phyloP scores from a whole-genome alignment of 30 jellyfish, hydroid and myxozoan species.

The Chrysaora quinquecirrha region DNA sequence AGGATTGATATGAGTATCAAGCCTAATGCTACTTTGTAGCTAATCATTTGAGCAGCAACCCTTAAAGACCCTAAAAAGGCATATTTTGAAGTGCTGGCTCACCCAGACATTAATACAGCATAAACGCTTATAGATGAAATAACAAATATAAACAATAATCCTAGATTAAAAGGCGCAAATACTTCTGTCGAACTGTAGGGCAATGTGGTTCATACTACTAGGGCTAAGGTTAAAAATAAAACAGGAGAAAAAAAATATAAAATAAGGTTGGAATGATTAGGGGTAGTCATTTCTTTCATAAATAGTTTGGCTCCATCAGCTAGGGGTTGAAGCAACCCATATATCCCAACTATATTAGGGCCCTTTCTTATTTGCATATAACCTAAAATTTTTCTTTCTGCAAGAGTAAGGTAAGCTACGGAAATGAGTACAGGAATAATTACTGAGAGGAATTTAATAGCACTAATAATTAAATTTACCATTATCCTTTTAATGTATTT shows the following conservation, averaged over 20 bases:
- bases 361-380: slow-evolving; percentile 62
- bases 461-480: background rate
- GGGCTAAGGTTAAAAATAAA: slow-evolving; percentile 48
- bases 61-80: slow-evolving; percentile 73
- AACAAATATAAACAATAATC: slow-evolving; percentile 13
- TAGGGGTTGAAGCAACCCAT: slow-evolving; percentile 77
- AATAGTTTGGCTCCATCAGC: slow-evolving; percentile 78
- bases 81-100: slow-evolving; percentile 62
- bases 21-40: slow-evolving; percentile 74
- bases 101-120: slow-evolving; percentile 67
- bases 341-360: slow-evolving; percentile 79
- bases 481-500: slow-evolving; percentile 52
- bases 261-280: slow-evolving; percentile 36
- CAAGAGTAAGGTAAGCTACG: slow-evolving; percentile 66
- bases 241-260: slow-evolving; percentile 63
- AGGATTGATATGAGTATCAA: slow-evolving; percentile 22
- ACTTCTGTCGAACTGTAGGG: background rate
- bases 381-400: slow-evolving; percentile 75
- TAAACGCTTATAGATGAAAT: slow-evolving; percentile 61
- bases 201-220: slow-evolving; percentile 21
- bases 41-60: slow-evolving; percentile 83
- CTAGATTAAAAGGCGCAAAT: background rate
- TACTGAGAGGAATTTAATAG: background rate
- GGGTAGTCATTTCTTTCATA: slow-evolving; percentile 54
- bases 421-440: slow-evolving; percentile 36